Evolutionary conservation across 2,113 vertebrate species (phyloP).

Genomic region (Corynorhinus townsendii): DNA sequence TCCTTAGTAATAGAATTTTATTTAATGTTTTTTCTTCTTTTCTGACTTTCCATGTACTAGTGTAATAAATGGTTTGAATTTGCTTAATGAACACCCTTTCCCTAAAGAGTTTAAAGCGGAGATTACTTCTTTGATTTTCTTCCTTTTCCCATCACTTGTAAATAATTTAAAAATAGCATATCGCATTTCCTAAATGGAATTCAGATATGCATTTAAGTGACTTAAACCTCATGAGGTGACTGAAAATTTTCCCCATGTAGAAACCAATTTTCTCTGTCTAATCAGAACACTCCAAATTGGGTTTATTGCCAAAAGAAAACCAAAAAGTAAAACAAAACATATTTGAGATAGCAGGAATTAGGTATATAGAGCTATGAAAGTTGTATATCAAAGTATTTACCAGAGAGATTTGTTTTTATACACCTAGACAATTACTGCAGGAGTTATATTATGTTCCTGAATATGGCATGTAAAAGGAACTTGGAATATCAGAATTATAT

Average conservation of each 20-base stretch:
- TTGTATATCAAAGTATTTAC: background rate
- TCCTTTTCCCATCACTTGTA: background rate
- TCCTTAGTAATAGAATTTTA: background rate
- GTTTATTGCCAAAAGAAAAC: conserved; percentile 21
- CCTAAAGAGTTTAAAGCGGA: conserved; percentile 9
- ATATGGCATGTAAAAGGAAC: background rate
- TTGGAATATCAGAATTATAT: background rate
- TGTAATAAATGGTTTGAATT: background rate
- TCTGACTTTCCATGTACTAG: background rate
- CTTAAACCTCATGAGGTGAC: background rate
- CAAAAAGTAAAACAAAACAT: background rate
- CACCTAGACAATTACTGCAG: background rate
- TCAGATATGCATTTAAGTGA: background rate
- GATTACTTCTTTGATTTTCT: background rate
- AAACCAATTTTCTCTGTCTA: conserved; percentile 16
- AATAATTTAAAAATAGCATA: conserved; percentile 20
- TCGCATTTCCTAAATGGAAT: background rate
- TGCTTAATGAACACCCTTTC: background rate
- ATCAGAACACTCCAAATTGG: background rate
- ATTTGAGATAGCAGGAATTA: background rate
- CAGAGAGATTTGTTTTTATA: background rate
- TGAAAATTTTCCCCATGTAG: background rate
- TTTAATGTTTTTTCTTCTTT: background rate
- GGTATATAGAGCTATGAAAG: background rate
- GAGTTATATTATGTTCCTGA: background rate